Evolutionary conservation across 1,140 invertebrate species (phyloP).

Genomic region (Phymorhynchus buccinoides): DNA sequence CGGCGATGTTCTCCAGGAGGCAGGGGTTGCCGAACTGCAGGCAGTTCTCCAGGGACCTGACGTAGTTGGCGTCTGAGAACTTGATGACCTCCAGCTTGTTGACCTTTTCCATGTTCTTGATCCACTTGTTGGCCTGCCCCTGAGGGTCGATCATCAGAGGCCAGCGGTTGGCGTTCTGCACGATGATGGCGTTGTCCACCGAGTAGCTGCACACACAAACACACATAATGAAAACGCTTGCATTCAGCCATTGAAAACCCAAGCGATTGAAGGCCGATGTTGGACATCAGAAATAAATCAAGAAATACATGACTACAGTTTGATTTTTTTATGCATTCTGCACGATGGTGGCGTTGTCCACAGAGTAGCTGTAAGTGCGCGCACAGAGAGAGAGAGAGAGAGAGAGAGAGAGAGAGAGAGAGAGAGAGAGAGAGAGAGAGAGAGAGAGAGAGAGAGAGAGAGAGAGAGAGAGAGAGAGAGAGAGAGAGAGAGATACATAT

Average conservation of each 20-base stretch:
- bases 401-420: slow-evolving; percentile 4
- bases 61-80: slow-evolving; percentile 69
- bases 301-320: too few species aligned
- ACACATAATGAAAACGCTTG: neutral
- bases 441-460: neutral
- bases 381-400: slow-evolving; percentile 5
- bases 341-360: slow-evolving; percentile 73
- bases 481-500: too few species aligned
- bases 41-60: slow-evolving; percentile 72
- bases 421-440: neutral
- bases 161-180: slow-evolving; percentile 71
- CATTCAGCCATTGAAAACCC: too few species aligned
- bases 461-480: too few species aligned
- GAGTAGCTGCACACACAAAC: slow-evolving; percentile 65
- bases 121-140: slow-evolving; percentile 74
- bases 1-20: slow-evolving; percentile 73
- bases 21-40: slow-evolving; percentile 74
- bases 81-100: slow-evolving; percentile 73
- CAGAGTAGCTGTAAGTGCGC: slow-evolving; percentile 70
- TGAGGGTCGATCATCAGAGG: slow-evolving; percentile 75
- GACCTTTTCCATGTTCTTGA: slow-evolving; percentile 73
- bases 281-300: too few species aligned
- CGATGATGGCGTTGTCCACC: slow-evolving; percentile 73
- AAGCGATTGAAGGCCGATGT: too few species aligned
- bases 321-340: too few species aligned